Evolutionary conservation across 2,113 vertebrate species (phyloP).

Genomic region (Speoplatyrhinus poulsoni): DNA sequence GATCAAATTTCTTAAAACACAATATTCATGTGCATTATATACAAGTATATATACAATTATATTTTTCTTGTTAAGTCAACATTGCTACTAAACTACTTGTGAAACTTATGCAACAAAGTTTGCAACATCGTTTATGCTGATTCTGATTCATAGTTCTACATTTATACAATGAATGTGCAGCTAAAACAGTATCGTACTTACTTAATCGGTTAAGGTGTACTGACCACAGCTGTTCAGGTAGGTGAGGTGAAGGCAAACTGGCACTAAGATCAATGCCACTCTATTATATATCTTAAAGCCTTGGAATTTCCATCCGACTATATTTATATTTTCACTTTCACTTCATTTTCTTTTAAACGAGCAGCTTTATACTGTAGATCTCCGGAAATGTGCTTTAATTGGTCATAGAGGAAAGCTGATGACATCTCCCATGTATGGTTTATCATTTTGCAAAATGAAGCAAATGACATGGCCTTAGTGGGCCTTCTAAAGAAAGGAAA

Average conservation of each 20-base stretch:
- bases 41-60: no score
- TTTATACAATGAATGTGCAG: background rate
- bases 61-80: background rate
- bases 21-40: no score
- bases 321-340: background rate
- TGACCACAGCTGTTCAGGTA: no score
- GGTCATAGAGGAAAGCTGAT: background rate
- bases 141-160: background rate
- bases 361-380: no score
- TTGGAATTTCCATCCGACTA: background rate
- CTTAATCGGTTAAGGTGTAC: background rate
- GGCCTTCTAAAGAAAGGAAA: no score
- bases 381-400: no score
- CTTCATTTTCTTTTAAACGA: conserved; percentile 12
- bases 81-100: background rate
- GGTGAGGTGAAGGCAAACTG: no score
- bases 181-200: background rate
- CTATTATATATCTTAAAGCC: background rate
- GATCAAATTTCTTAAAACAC: no score
- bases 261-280: background rate
- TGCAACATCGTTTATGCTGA: background rate
- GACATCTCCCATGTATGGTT: background rate
- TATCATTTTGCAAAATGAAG: background rate
- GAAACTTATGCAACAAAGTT: background rate
- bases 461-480: no score